These are phyloP conservation scores for Latheticus oryzae DNA, from an alignment of 2,888 invertebrate genomes.

Conservation along the genomic window DNA sequence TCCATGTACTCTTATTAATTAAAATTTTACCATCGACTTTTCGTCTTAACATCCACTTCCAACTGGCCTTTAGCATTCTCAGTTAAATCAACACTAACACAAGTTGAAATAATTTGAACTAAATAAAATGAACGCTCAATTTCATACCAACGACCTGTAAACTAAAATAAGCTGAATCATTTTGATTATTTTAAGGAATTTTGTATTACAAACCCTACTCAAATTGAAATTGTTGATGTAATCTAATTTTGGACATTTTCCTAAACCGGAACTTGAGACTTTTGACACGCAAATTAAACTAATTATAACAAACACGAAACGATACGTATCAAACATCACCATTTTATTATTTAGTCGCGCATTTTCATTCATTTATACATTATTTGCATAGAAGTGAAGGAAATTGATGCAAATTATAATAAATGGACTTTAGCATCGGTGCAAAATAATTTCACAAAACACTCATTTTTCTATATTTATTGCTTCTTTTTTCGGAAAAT, in stretches of 20 bases:
- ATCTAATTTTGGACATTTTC: conserved; percentile 76
- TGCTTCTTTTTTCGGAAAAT: too few relatives aligned
- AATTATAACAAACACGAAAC: conserved; percentile 10
- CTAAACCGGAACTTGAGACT: conserved; percentile 68
- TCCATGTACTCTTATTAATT: conserved; percentile 52
- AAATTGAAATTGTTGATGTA: conserved; percentile 75
- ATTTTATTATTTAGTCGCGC: conserved; percentile 28
- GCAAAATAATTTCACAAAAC: too few relatives aligned
- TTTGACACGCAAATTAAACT: conserved; percentile 35
- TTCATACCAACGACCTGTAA: conserved; percentile 79
- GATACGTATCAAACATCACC: conserved; percentile 30
- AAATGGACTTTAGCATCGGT: too few relatives aligned
- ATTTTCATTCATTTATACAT: conserved; percentile 27
- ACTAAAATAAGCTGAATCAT: conserved; percentile 64
- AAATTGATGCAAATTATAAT: conserved; percentile 19
- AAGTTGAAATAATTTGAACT: conserved; percentile 77
- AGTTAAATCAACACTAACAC: conserved; percentile 74
- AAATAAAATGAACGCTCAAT: conserved; percentile 82
- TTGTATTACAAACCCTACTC: conserved; percentile 71
- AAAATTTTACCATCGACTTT: conserved; percentile 72
- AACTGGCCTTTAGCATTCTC: conserved; percentile 68
- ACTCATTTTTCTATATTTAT: too few relatives aligned
- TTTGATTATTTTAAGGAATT: not conserved
- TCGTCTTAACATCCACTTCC: conserved; percentile 73
- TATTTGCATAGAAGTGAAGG: conserved; percentile 28